Evolutionary conservation across 2,888 invertebrate genomes (phyloP).

Genomic region (Caradrina kadenii): DNA sequence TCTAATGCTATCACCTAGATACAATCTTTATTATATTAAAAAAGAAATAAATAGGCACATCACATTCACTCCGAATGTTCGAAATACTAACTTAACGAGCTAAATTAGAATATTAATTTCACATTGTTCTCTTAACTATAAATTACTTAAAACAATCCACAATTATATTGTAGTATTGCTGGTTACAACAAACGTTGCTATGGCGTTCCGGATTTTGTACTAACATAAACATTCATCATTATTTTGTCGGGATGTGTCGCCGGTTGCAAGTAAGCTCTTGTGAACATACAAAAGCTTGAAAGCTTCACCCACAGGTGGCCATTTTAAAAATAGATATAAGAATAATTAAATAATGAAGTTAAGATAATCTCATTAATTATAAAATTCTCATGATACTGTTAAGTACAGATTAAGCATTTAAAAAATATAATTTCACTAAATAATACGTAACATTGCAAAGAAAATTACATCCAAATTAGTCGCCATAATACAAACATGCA

Average conservation of each 20-base stretch:
- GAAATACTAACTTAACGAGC: conserved; percentile 79
- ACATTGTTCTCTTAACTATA: conserved; percentile 76
- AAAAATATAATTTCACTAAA: conserved; percentile 56
- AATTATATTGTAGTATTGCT: conserved; percentile 85
- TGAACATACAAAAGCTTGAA: conserved; percentile 23
- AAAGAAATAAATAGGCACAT: conserved; percentile 89
- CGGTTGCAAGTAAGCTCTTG: conserved; percentile 27
- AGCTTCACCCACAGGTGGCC: conserved; percentile 31
- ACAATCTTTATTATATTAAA: conserved; percentile 83
- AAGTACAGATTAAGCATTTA: conserved; percentile 71
- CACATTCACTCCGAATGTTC: conserved; percentile 84
- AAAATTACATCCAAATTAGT: conserved; percentile 70
- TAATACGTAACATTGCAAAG: conserved; percentile 63
- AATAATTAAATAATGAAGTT: conserved; percentile 48
- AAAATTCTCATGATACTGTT: conserved; percentile 62
- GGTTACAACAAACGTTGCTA: conserved; percentile 78
- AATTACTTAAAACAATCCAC: conserved; percentile 80
- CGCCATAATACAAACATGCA: conserved; percentile 66
- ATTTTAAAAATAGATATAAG: conserved; percentile 47
- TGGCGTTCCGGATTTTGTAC: conserved; percentile 86
- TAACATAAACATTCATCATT: conserved; percentile 70
- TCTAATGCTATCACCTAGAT: conserved; percentile 78
- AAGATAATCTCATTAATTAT: conserved; percentile 64
- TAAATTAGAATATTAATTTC: conserved; percentile 80
- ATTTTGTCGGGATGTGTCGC: conserved; percentile 40